Conservation (phyloP, 2,797 vertebrate genomes). For the Semotilus atromaculatus region DNA sequence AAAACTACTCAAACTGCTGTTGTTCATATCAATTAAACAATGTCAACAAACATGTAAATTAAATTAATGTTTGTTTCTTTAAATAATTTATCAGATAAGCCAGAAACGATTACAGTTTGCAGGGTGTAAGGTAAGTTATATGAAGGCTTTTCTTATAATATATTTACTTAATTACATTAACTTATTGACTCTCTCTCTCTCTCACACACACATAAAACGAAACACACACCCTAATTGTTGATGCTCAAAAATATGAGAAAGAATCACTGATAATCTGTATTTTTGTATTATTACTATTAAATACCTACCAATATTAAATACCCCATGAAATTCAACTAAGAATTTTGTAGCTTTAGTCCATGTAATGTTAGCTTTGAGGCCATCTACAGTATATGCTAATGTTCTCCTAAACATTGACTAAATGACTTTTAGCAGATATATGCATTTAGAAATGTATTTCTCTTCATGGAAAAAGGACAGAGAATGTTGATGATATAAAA, state of each 20-base stretch:
- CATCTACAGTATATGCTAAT: conserved; percentile 19
- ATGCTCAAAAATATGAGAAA: background rate
- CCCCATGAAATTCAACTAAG: background rate
- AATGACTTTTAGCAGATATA: conserved; percentile 9
- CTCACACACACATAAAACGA: conserved; percentile 58
- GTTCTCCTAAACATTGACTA: conserved; percentile 10
- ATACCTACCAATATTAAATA: background rate
- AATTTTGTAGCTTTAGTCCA: background rate
- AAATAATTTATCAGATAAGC: conserved; percentile 19
- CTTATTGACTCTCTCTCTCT: conserved; percentile 59
- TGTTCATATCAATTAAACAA: conserved; percentile 24
- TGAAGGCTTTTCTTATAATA: conserved; percentile 22
- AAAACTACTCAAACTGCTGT: background rate
- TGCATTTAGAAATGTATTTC: background rate
- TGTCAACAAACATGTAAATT: conserved; percentile 40
- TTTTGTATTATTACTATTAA: background rate
- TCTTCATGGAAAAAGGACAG: background rate
- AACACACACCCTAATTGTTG: conserved; percentile 12
- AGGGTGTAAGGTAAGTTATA: conserved; percentile 26
- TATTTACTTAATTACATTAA: conserved; percentile 13
- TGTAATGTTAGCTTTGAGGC: background rate
- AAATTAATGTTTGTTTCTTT: background rate
- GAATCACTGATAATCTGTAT: background rate
- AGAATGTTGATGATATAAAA: conserved; percentile 3
- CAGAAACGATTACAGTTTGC: conserved; percentile 12